phyloP scores from a whole-genome alignment of 2,113 vertebrate genomes.

The Rhea americana region DNA sequence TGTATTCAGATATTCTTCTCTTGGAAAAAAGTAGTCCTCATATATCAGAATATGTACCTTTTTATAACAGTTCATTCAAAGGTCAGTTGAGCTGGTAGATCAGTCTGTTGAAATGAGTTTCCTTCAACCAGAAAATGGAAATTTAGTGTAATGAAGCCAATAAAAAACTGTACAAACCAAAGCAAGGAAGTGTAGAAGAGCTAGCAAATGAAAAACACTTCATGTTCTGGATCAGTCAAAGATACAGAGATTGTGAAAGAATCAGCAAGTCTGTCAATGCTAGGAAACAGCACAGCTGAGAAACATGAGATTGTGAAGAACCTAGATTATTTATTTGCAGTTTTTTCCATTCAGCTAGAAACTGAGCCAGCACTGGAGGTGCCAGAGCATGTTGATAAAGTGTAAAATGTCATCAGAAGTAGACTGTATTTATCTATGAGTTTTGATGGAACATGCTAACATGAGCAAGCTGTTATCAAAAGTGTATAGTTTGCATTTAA shows the following conservation, averaged over 20 bases:
- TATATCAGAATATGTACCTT: neutral
- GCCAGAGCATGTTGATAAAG: neutral
- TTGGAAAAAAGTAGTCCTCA: neutral
- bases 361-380: neutral
- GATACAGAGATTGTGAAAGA: neutral
- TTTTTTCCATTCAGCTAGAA: conserved; percentile 20
- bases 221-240: neutral
- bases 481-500: neutral
- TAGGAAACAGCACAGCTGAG: neutral
- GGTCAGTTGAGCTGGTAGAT: neutral
- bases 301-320: neutral
- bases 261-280: neutral
- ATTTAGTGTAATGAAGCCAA: neutral
- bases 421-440: neutral
- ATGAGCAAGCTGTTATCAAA: neutral
- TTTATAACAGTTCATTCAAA: neutral
- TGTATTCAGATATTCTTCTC: neutral
- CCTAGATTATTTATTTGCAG: neutral
- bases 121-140: neutral
- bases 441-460: neutral
- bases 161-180: neutral
- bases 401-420: neutral
- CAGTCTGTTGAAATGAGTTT: neutral
- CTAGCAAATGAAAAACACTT: neutral
- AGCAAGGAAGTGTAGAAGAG: neutral